Evolutionary conservation across 2,888 invertebrate species (phyloP).

Genomic region (Drosophila rellima): DNA sequence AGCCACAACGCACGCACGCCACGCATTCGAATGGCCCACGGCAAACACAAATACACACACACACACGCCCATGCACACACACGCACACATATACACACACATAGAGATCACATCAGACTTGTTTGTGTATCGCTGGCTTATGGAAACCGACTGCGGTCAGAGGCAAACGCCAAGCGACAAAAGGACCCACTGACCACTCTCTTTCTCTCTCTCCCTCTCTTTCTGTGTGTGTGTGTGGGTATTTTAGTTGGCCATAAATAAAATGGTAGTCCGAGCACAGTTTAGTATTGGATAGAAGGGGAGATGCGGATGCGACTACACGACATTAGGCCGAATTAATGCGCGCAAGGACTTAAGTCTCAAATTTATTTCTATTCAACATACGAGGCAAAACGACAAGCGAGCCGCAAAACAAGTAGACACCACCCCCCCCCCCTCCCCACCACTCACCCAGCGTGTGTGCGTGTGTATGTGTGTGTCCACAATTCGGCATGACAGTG

Average conservation of each 20-base stretch:
- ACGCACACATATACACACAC: constrained; percentile 37
- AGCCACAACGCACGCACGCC: constrained; percentile 72
- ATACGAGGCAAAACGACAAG: constrained; percentile 77
- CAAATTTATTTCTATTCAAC: constrained; percentile 81
- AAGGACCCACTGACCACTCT: constrained; percentile 40
- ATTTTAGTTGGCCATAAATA: constrained; percentile 66
- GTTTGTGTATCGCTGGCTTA: constrained; percentile 61
- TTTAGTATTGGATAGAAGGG: constrained; percentile 25
- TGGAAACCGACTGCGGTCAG: constrained; percentile 62
- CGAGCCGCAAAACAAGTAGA: constrained; percentile 64
- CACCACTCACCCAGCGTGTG: not conserved
- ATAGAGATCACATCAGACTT: constrained; percentile 19
- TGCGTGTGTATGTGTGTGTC: constrained; percentile 28
- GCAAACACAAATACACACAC: constrained; percentile 30
- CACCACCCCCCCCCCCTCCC: not conserved
- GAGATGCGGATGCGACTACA: constrained; percentile 73
- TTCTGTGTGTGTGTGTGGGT: constrained; percentile 33
- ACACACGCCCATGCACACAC: constrained; percentile 34
- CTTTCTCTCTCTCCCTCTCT: constrained; percentile 9
- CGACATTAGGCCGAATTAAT: constrained; percentile 82
- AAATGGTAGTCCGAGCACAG: constrained; percentile 77
- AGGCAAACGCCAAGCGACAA: constrained; percentile 52
- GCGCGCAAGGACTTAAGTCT: constrained; percentile 79
- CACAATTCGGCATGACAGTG: constrained; percentile 79
- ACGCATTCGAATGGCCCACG: constrained; percentile 61